Percentiles rank a stretch among this genome's conserved stretches.
Conservation (phyloP, 2,888 invertebrate species). For the Helobdella robusta region DNA sequence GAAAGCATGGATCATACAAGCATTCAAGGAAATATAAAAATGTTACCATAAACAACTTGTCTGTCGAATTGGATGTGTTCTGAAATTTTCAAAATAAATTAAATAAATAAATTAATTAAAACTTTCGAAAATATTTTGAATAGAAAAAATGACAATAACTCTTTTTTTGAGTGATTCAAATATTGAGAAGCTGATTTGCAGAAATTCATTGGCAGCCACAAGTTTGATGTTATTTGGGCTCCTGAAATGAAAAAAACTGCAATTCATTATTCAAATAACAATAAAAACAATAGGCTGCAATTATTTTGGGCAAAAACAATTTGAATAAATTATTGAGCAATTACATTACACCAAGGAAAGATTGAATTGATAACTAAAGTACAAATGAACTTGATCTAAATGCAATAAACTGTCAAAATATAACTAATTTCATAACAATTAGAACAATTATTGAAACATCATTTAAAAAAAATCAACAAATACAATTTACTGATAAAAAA, state of each 20-base stretch:
- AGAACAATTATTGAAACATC: no score
- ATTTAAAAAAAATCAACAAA: no score
- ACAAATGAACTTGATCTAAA: no score
- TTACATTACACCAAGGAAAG: no score
- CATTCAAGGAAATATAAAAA: background rate
- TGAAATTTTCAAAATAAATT: background rate
- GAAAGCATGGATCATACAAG: background rate
- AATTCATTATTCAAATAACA: background rate
- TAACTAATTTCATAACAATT: no score
- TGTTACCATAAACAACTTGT: background rate
- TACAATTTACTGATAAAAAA: no score
- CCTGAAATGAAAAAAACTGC: background rate
- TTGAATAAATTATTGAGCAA: no score
- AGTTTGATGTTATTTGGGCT: background rate
- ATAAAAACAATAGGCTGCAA: no score
- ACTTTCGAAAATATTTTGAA: no score
- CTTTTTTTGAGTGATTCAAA: background rate
- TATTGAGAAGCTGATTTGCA: background rate
- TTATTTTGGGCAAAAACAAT: no score
- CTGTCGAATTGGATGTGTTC: background rate
- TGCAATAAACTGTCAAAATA: no score
- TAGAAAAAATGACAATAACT: background rate
- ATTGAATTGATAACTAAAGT: no score
- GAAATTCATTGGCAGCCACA: background rate
- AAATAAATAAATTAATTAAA: background rate